Percentiles rank a stretch among this genome's conserved stretches.
phyloP scores from a whole-genome alignment of 2,888 invertebrate species.

The Chymomyza caudatula region DNA sequence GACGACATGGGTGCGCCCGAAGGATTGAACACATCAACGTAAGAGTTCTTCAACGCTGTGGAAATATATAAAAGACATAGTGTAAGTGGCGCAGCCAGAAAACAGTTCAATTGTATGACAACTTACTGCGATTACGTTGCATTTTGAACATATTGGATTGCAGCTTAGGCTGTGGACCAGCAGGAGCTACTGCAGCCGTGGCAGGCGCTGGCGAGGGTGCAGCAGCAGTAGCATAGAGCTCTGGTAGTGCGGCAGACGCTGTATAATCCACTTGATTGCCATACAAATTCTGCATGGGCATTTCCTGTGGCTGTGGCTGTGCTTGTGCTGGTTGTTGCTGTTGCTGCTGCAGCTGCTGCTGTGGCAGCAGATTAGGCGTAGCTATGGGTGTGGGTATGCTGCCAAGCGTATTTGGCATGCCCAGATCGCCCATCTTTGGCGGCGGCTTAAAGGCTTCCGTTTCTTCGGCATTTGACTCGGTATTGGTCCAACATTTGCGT shows the following conservation, averaged over 20 bases:
- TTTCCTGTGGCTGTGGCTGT: constrained; percentile 29
- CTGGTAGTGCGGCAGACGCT: neutral
- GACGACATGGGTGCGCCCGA: constrained; percentile 79
- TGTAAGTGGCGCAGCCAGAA: neutral
- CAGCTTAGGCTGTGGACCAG: constrained; percentile 69
- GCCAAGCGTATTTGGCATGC: constrained; percentile 24
- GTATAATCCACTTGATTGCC: constrained; percentile 31
- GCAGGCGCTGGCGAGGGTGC: constrained; percentile 27
- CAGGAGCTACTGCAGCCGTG: constrained; percentile 20
- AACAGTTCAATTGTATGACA: neutral
- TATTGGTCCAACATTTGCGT: constrained; percentile 92
- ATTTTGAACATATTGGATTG: constrained; percentile 88
- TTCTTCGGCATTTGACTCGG: constrained; percentile 80
- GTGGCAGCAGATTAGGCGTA: constrained; percentile 21
- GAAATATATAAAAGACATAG: constrained; percentile 34
- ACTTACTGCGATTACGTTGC: constrained; percentile 87
- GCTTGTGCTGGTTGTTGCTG: constrained; percentile 8
- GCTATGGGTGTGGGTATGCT: constrained; percentile 18
- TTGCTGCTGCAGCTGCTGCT: neutral
- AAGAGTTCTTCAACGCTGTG: constrained; percentile 89
- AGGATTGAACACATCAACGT: constrained; percentile 94
- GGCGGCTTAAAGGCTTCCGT: constrained; percentile 83
- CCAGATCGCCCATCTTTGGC: constrained; percentile 83
- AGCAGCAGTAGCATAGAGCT: constrained; percentile 11
- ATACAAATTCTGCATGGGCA: constrained; percentile 24